These are phyloP conservation scores for Hanleya hanleyi DNA, from an alignment of 2,888 invertebrate species.

Conservation along the genomic window DNA sequence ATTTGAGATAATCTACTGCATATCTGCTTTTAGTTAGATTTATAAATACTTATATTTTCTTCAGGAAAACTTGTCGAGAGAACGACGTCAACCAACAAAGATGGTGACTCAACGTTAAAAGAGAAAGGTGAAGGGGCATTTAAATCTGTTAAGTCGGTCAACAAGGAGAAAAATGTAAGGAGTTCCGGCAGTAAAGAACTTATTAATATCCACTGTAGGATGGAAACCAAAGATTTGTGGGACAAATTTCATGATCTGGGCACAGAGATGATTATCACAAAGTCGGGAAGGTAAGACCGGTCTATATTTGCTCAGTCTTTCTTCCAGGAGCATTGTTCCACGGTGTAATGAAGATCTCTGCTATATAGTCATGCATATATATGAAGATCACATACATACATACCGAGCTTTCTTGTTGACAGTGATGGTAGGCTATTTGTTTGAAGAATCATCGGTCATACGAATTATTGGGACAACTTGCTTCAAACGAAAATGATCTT, in stretches of 20 bases:
- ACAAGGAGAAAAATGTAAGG: background rate
- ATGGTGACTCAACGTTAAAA: background rate
- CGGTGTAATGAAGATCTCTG: too few species aligned
- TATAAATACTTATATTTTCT: background rate
- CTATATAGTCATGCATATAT: too few species aligned
- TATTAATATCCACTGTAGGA: constrained; percentile 83
- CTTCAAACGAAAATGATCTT: too few species aligned
- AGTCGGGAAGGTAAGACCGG: constrained; percentile 90
- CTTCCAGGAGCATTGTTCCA: too few species aligned
- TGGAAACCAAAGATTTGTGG: constrained; percentile 97
- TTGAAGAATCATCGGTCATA: too few species aligned
- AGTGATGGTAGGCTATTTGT: too few species aligned
- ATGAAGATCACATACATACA: too few species aligned
- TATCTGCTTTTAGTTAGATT: too few species aligned
- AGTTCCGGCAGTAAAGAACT: constrained; percentile 32
- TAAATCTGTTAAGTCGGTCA: background rate
- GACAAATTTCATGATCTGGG: constrained; percentile 89
- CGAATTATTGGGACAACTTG: too few species aligned
- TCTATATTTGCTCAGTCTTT: too few species aligned
- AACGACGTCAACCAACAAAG: background rate
- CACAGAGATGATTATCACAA: constrained; percentile 98
- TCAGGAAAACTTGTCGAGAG: background rate
- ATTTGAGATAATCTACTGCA: too few species aligned
- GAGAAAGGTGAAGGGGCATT: background rate
- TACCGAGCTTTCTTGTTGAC: too few species aligned